Conservation (phyloP, 2,113 vertebrate species). For the Phyllostomus discolor region DNA sequence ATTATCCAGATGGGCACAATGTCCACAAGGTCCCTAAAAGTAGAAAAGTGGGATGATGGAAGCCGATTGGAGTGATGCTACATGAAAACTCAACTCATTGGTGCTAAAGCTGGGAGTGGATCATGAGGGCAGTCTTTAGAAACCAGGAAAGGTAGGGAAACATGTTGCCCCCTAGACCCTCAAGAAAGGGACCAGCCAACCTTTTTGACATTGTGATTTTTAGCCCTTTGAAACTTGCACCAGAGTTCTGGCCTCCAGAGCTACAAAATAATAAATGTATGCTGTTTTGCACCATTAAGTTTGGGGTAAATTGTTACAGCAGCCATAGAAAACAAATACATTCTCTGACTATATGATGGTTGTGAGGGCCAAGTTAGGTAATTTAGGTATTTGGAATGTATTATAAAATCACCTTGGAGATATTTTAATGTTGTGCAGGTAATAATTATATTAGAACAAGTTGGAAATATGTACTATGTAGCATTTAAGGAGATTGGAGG, state of each 20-base stretch:
- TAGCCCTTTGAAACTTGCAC: neutral
- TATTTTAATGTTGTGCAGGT: neutral
- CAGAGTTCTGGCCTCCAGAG: neutral
- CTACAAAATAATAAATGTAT: neutral
- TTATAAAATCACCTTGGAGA: neutral
- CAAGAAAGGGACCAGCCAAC: neutral
- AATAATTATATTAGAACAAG: neutral
- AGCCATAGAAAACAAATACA: neutral
- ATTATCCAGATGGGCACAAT: neutral
- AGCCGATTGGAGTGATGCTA: neutral
- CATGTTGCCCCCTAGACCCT: neutral
- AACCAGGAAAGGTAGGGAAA: neutral
- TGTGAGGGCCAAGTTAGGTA: neutral
- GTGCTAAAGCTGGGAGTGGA: neutral
- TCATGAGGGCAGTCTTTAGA: neutral
- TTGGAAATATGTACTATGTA: neutral
- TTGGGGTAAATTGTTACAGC: neutral
- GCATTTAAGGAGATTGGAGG: neutral
- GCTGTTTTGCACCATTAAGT: neutral
- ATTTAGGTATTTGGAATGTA: neutral
- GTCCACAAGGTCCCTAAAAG: neutral
- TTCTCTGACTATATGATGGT: neutral
- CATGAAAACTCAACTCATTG: neutral
- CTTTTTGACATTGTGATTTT: neutral
- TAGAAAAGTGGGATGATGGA: neutral